Evolutionary conservation across 2,113 vertebrate genomes (phyloP).

Genomic region (Stigmatopora argus): DNA sequence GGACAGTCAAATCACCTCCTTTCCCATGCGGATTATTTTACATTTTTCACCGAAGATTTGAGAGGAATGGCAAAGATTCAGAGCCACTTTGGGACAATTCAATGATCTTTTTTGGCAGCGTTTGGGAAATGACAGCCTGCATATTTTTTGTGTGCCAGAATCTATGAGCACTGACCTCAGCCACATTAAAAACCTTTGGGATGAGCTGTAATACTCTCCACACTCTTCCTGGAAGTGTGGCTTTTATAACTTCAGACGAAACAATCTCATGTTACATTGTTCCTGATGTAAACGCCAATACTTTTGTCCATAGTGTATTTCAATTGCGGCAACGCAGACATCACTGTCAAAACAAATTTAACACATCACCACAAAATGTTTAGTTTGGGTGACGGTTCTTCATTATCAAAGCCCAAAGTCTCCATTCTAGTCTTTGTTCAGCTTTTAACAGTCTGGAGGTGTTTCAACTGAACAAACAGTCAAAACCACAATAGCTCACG

Average conservation of each 20-base stretch:
- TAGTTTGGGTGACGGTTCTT: conserved; percentile 15
- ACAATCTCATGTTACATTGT: background rate
- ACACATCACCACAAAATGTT: conserved; percentile 6
- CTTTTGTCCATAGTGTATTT: background rate
- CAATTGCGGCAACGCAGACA: background rate
- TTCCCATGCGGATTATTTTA: too few relatives aligned
- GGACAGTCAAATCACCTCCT: background rate
- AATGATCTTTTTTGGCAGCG: background rate
- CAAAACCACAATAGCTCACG: conserved; percentile 5
- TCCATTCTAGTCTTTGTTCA: conserved; percentile 12
- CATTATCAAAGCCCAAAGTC: background rate
- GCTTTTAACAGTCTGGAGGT: conserved; percentile 16
- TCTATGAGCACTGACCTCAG: background rate
- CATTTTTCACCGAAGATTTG: too few relatives aligned
- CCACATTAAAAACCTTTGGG: background rate
- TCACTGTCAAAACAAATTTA: conserved; percentile 10
- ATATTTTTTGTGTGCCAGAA: background rate
- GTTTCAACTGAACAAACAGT: conserved; percentile 15
- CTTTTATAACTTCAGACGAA: background rate
- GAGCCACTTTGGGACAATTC: background rate
- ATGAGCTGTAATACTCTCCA: background rate
- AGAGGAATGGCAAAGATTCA: too few relatives aligned
- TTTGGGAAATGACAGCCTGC: background rate
- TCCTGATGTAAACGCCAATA: background rate
- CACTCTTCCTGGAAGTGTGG: background rate